Evolutionary conservation across 2,113 vertebrate species (phyloP), one percentile per base, ranked within the genome.

Genomic region (Lates calcarifer): DNA sequence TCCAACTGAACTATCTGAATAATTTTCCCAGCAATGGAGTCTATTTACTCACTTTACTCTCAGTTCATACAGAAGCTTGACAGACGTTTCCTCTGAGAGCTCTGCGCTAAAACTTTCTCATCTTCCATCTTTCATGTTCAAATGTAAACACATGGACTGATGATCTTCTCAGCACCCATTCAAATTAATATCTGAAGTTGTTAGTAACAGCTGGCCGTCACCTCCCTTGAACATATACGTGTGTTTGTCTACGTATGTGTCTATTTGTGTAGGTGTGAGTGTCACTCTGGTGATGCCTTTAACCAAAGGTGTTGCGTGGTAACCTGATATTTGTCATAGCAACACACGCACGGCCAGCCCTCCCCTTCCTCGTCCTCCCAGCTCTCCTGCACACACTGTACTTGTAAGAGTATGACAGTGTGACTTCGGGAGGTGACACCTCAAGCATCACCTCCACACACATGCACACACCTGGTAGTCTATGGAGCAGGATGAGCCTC

Each of bases 251-350:
- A 5, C 22, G n/a, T 29, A 24, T 20, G n/a, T 5, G 56, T 55
- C 51, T 63, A 29, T 79, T 74, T 89, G 72, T 65, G n/a, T 15
- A 18, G 37, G 66, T 56, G 70, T 78, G 51, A 43, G 33, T 84
- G 71, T 68, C 53, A 74, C 64, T 77, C 35, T 51, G 53, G 22
- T 67, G 67, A 3, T 86, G 49, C 62, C 89, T 90, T 79, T 86
- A 72, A 82, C 70, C 74, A 84, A 88, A 91, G 87, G 89, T 92
- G 92, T 92, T 86, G 88, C 93, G 60, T 90, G 78, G 94, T 89
- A 94, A 95, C 94, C 80, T 62, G 87, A 89, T 83, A 87, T 86
- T 81, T 92, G 93, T 92, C 77, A 66, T 94, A 90, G 92, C 89
- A 90, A 94, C 94, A 85, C 67, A 29, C 39, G 49, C 81, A 79